phyloP scores from a whole-genome alignment of 2,113 vertebrate species.

The Mormoops blainvillei region DNA sequence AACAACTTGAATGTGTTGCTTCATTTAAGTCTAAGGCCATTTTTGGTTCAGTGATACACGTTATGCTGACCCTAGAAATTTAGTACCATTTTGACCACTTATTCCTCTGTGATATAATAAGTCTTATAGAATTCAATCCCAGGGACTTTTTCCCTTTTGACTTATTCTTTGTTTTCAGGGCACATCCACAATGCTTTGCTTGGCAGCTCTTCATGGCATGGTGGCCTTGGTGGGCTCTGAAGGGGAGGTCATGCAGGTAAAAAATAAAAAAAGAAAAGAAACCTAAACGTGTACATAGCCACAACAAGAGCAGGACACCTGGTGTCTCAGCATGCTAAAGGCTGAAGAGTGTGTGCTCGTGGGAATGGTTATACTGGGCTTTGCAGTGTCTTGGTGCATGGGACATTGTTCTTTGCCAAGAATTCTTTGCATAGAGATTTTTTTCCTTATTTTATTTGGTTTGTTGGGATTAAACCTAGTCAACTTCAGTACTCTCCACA shows the following conservation, averaged over 20 bases:
- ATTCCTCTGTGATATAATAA: background rate
- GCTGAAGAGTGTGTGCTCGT: background rate
- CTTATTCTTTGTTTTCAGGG: constrained; percentile 80
- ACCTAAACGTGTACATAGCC: background rate
- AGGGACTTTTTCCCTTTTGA: background rate
- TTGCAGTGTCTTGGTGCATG: background rate
- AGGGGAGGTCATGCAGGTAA: constrained; percentile 88
- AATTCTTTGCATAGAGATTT: background rate
- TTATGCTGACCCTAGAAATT: background rate
- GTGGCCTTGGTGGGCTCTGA: constrained; percentile 94
- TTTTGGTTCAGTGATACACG: background rate
- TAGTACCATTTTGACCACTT: background rate
- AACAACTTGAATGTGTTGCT: background rate
- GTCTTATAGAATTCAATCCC: background rate
- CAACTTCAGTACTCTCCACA: background rate
- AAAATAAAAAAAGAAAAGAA: constrained; percentile 15
- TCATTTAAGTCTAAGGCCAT: background rate
- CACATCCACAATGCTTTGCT: constrained; percentile 94
- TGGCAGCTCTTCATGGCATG: constrained; percentile 91
- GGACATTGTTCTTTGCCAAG: background rate
- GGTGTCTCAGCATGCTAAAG: background rate
- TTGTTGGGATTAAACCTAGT: background rate
- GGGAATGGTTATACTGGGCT: background rate
- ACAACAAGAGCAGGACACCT: background rate
- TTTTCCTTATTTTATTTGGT: background rate